phyloP scores from a whole-genome alignment of 2,113 vertebrate genomes.

The Cebidichthys violaceus region DNA sequence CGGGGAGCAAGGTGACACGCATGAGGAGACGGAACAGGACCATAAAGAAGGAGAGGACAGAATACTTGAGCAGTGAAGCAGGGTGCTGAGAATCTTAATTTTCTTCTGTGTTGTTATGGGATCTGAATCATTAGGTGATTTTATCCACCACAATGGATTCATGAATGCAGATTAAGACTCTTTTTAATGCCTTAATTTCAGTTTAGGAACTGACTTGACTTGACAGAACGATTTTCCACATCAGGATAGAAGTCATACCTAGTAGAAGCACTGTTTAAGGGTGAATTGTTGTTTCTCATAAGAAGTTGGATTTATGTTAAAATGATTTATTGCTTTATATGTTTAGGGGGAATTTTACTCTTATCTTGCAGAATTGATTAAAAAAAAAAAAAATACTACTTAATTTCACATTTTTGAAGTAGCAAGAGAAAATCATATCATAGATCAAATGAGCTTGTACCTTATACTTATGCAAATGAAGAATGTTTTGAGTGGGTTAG shows the following conservation, averaged over 20 bases:
- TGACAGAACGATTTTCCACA: slow-evolving; percentile 18
- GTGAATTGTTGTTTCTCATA: slow-evolving; percentile 40
- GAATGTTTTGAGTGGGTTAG: background rate
- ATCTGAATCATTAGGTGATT: slow-evolving; percentile 24
- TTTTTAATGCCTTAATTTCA: slow-evolving; percentile 28
- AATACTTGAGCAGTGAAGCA: slow-evolving; percentile 79
- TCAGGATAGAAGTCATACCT: slow-evolving; percentile 23
- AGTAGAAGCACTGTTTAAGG: slow-evolving; percentile 59
- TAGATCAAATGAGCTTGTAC: slow-evolving; percentile 40
- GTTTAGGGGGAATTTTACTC: background rate
- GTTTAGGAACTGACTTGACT: background rate
- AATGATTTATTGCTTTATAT: slow-evolving; percentile 9
- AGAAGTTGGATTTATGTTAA: background rate
- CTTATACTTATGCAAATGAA: slow-evolving; percentile 33
- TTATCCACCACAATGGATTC: slow-evolving; percentile 17
- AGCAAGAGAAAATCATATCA: background rate
- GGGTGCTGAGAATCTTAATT: slow-evolving; percentile 31
- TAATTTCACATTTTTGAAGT: background rate
- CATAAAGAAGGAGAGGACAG: slow-evolving; percentile 86
- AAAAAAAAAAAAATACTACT: background rate
- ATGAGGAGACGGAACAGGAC: slow-evolving; percentile 87
- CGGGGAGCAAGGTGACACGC: slow-evolving; percentile 84
- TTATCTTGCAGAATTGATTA: background rate
- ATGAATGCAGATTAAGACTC: slow-evolving; percentile 31
- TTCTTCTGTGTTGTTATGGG: slow-evolving; percentile 13